A percentile compares a stretch with the other conserved stretches of the same genome.
phyloP scores from a whole-genome alignment of 2,113 vertebrate species.

The Albula goreensis region DNA sequence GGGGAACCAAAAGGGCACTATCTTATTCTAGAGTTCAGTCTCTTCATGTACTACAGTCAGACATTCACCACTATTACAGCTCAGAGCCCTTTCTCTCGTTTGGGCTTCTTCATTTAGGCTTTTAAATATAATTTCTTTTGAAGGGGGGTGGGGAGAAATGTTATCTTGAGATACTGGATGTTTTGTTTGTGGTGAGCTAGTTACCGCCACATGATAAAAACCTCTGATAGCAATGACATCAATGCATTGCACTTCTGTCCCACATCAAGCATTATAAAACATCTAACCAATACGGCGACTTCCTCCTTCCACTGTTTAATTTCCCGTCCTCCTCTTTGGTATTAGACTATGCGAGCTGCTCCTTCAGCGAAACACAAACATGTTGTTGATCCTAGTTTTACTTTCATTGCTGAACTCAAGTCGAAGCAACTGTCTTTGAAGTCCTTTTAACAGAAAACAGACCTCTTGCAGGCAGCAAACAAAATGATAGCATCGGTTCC shows the following conservation, averaged over 20 bases:
- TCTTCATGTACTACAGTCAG: neutral
- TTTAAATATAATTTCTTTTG: neutral
- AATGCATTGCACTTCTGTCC: neutral
- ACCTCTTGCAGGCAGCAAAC: constrained; percentile 6
- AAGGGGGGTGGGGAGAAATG: neutral
- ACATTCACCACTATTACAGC: neutral
- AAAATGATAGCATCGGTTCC: neutral
- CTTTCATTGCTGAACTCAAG: constrained; percentile 45
- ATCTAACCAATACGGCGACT: neutral
- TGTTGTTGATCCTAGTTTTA: constrained; percentile 47
- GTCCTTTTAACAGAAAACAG: constrained; percentile 56
- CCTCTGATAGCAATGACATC: neutral
- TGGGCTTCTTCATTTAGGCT: neutral
- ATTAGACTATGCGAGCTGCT: neutral
- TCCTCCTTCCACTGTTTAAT: neutral
- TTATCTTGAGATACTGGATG: neutral
- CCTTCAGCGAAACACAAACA: constrained; percentile 44
- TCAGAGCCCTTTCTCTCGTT: neutral
- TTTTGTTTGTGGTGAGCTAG: neutral
- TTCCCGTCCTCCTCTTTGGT: neutral
- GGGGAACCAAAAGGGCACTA: neutral
- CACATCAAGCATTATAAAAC: neutral
- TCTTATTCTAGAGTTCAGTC: neutral
- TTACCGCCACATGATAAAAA: constrained; percentile 6
- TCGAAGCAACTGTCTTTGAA: constrained; percentile 49